These are phyloP conservation scores for Cybosia mesomella DNA, from an alignment of 2,888 invertebrate genomes.

Conservation along the genomic window DNA sequence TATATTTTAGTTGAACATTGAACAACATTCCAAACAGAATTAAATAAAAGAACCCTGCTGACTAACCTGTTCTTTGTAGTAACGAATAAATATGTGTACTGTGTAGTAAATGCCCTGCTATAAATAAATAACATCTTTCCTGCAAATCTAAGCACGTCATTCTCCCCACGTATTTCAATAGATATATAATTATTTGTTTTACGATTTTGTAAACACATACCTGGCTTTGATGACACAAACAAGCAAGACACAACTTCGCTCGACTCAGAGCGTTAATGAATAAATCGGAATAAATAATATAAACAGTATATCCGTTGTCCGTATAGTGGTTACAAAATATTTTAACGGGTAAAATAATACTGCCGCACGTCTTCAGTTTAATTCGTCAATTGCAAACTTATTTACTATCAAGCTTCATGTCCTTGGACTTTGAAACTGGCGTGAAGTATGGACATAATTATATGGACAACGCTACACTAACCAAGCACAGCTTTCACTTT, in stretches of 20 bases:
- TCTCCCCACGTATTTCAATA: background rate
- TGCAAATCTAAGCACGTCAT: background rate
- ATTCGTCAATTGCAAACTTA: slow-evolving; percentile 30
- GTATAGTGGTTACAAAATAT: background rate
- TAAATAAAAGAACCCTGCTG: background rate
- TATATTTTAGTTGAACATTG: background rate
- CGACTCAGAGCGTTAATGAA: background rate
- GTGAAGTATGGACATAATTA: background rate
- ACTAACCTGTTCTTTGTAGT: background rate
- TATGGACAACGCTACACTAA: background rate
- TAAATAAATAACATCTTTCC: background rate
- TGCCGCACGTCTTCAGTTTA: slow-evolving; percentile 17
- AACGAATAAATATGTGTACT: background rate
- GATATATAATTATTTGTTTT: background rate
- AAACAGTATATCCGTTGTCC: background rate
- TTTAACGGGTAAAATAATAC: slow-evolving; percentile 7
- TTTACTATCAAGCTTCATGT: slow-evolving; percentile 28
- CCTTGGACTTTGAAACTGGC: slow-evolving; percentile 51
- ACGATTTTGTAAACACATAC: background rate
- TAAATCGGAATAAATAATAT: background rate
- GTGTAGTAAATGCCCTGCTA: background rate
- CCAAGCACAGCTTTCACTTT: background rate
- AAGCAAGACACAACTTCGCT: background rate
- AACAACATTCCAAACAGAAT: background rate
- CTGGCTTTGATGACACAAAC: slow-evolving; percentile 3